Percentiles rank a stretch among this genome's conserved stretches.
phyloP scores from a whole-genome alignment of 2,888 invertebrate genomes.

The Caenorhabditis sp. region DNA sequence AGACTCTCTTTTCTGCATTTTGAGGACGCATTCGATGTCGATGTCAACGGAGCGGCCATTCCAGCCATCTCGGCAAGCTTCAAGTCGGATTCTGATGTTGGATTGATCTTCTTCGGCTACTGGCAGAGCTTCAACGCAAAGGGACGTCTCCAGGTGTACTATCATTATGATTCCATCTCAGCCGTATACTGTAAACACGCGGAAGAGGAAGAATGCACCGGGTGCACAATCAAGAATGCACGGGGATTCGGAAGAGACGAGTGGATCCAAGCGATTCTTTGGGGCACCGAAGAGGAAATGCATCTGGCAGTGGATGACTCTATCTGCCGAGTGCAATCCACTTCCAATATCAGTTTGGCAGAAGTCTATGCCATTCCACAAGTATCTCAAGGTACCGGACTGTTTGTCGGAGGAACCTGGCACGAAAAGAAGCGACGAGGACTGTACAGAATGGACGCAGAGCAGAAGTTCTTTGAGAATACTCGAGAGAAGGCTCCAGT shows the following conservation, averaged over 20 bases:
- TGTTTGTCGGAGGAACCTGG: slow-evolving; percentile 71
- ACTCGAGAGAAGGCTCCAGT: slow-evolving; percentile 73
- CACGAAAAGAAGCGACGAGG: slow-evolving; percentile 69
- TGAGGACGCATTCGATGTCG: slow-evolving; percentile 58
- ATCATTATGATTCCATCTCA: slow-evolving; percentile 59
- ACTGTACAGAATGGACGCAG: slow-evolving; percentile 66
- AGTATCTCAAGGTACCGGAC: slow-evolving; percentile 59
- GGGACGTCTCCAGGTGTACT: slow-evolving; percentile 71
- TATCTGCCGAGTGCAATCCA: slow-evolving; percentile 50
- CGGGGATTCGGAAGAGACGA: slow-evolving; percentile 65
- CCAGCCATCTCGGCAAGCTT: slow-evolving; percentile 61
- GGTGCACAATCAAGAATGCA: slow-evolving; percentile 40
- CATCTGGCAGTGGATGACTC: slow-evolving; percentile 53
- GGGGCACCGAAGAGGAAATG: slow-evolving; percentile 56
- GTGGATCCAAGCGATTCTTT: slow-evolving; percentile 67
- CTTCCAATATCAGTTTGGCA: slow-evolving; percentile 51
- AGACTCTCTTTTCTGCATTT: slow-evolving; percentile 67
- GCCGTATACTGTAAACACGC: slow-evolving; percentile 61
- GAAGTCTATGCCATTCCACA: slow-evolving; percentile 66
- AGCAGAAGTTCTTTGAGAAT: slow-evolving; percentile 73
- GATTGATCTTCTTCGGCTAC: slow-evolving; percentile 68
- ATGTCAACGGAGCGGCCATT: slow-evolving; percentile 50
- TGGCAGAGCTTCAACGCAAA: slow-evolving; percentile 63
- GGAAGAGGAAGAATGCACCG: slow-evolving; percentile 56
- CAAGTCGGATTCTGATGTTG: slow-evolving; percentile 69